Conservation (phyloP, 1,140 invertebrate species). For the Akabosia matsudoensis region DNA sequence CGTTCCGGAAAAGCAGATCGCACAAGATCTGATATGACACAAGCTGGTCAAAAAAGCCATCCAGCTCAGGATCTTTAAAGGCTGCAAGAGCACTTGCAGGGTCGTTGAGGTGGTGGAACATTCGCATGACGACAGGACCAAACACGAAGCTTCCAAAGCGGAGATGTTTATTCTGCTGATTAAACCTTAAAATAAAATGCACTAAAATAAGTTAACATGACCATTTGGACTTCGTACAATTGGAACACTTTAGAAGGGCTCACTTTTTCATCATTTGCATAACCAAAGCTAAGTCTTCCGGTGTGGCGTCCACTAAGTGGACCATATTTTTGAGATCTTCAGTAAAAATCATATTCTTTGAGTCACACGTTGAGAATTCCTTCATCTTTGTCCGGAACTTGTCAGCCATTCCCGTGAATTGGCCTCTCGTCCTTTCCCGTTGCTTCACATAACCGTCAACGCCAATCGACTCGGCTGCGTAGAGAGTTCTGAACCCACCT, state of each 20-base stretch:
- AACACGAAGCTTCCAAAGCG: constrained; percentile 75
- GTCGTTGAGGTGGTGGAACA: constrained; percentile 68
- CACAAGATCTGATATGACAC: constrained; percentile 65
- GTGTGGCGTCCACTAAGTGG: constrained; percentile 61
- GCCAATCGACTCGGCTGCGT: constrained; percentile 58
- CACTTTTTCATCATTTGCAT: constrained; percentile 66
- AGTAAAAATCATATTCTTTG: constrained; percentile 70
- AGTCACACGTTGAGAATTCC: constrained; percentile 56
- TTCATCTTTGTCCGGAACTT: constrained; percentile 67
- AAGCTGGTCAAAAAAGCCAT: constrained; percentile 68
- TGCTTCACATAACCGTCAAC: constrained; percentile 59
- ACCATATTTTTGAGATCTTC: constrained; percentile 81
- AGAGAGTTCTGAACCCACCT: constrained; percentile 52
- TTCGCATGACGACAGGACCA: constrained; percentile 78
- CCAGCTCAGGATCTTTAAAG: constrained; percentile 61
- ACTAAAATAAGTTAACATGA: constrained; percentile 25
- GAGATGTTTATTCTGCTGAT: constrained; percentile 66
- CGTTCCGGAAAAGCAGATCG: constrained; percentile 68
- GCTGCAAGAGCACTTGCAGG: constrained; percentile 63
- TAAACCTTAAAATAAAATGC: constrained; percentile 60
- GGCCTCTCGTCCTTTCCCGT: constrained; percentile 56
- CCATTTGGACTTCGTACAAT: constrained; percentile 13
- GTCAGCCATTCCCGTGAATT: constrained; percentile 59
- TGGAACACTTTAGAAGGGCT: constrained; percentile 12
- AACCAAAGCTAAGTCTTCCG: constrained; percentile 63